Evolutionary conservation across 2,888 invertebrate species (phyloP).

Genomic region (Apantesis nais): DNA sequence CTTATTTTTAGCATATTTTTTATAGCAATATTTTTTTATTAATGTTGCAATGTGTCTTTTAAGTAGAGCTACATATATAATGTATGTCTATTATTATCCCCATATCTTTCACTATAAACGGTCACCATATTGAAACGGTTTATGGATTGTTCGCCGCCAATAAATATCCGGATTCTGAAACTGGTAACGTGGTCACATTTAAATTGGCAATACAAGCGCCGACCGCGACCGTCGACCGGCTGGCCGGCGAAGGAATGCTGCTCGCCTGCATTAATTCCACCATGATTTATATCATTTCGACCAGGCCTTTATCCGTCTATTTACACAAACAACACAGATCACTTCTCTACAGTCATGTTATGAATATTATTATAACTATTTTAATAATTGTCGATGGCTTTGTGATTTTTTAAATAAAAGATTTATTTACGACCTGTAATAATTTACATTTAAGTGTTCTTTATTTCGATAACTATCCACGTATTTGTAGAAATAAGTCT

Average conservation of each 20-base stretch:
- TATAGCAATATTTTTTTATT: not conserved
- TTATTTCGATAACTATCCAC: not conserved
- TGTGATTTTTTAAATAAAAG: not conserved
- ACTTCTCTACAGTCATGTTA: slow-evolving; percentile 38
- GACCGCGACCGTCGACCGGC: slow-evolving; percentile 38
- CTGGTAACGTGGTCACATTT: slow-evolving; percentile 14
- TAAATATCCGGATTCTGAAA: slow-evolving; percentile 32
- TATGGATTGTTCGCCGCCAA: not conserved
- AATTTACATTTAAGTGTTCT: not conserved
- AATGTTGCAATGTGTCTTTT: not conserved
- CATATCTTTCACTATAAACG: slow-evolving; percentile 1
- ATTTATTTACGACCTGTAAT: not conserved
- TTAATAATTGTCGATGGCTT: slow-evolving; percentile 27
- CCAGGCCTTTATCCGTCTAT: slow-evolving; percentile 45
- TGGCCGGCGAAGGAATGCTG: slow-evolving; percentile 62
- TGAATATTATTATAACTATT: slow-evolving; percentile 43
- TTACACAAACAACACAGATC: slow-evolving; percentile 46
- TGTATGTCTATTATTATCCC: not conserved
- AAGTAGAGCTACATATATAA: not conserved
- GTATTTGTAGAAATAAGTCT: not conserved
- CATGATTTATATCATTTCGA: slow-evolving; percentile 52
- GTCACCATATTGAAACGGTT: not conserved
- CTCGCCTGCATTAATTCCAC: slow-evolving; percentile 58
- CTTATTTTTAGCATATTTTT: too few species aligned
- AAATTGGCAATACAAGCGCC: slow-evolving; percentile 34